Percentiles rank a stretch among this genome's conserved stretches.
These are phyloP conservation scores for Drosophila picticornis DNA, from an alignment of 2,888 invertebrate genomes.

Conservation along the genomic window DNA sequence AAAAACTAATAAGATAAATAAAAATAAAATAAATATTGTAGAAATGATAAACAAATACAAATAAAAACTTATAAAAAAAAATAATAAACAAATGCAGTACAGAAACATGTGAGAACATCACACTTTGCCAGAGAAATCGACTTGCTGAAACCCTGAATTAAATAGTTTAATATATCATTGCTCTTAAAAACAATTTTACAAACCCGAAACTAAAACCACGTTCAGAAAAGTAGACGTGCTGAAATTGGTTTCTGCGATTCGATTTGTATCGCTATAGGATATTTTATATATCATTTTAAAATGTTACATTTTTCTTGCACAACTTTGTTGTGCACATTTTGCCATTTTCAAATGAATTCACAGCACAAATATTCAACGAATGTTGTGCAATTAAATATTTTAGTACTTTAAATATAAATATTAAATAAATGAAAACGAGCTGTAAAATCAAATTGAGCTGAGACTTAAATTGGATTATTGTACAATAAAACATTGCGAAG, in stretches of 20 bases:
- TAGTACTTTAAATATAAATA: not conserved
- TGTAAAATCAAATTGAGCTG: slow-evolving; percentile 16
- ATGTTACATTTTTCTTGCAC: not conserved
- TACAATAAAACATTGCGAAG: not conserved
- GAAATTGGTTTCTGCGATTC: not conserved
- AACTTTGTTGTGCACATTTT: not conserved
- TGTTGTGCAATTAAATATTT: slow-evolving; percentile 1
- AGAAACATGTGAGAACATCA: not conserved
- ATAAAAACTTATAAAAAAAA: not conserved
- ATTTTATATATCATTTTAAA: not conserved
- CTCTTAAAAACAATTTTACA: not conserved
- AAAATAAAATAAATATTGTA: not conserved
- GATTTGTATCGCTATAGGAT: not conserved
- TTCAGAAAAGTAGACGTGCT: too few species aligned
- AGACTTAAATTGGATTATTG: slow-evolving; percentile 4
- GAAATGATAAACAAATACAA: slow-evolving; percentile 16
- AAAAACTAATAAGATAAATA: not conserved
- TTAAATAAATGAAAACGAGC: slow-evolving; percentile 9
- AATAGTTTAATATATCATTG: not conserved
- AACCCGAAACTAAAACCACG: too few species aligned
- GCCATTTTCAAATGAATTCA: slow-evolving; percentile 22
- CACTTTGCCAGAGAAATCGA: not conserved
- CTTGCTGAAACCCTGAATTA: not conserved
- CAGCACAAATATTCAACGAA: slow-evolving; percentile 23
- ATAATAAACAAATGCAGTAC: not conserved